phyloP scores from a whole-genome alignment of 2,113 vertebrate species.

The Mustela lutreola region DNA sequence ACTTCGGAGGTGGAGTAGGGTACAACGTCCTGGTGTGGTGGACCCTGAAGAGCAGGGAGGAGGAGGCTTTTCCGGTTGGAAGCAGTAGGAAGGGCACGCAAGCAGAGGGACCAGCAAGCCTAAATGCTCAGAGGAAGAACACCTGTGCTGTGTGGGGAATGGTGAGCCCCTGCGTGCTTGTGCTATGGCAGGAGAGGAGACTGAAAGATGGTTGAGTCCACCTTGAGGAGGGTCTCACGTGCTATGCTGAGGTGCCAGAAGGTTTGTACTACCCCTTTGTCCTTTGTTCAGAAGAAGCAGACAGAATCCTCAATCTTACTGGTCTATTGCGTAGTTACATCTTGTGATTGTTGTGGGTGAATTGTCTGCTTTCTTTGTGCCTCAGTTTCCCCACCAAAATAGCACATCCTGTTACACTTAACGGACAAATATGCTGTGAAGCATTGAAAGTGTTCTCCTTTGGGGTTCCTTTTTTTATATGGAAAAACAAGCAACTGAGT shows the following conservation, averaged over 20 bases:
- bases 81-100: background rate
- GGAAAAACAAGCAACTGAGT: conserved; percentile 38
- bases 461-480: conserved; percentile 49
- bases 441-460: conserved; percentile 24
- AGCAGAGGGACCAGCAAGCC: background rate
- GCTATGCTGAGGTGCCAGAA: background rate
- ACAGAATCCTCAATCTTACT: background rate
- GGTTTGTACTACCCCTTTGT: background rate
- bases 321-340: background rate
- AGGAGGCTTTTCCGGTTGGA: background rate
- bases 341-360: background rate
- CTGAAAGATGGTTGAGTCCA: background rate
- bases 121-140: background rate
- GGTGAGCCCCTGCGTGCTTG: background rate
- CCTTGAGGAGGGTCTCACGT: background rate
- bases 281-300: background rate
- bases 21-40: background rate
- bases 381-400: conserved; percentile 34
- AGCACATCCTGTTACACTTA: background rate
- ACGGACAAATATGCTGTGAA: background rate
- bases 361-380: conserved; percentile 34
- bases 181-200: background rate
- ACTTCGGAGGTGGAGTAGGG: background rate
- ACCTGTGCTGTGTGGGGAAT: background rate
- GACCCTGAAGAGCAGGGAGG: background rate